phyloP scores from a whole-genome alignment of 1,140 invertebrate species.

The Nilaparvata lugens region DNA sequence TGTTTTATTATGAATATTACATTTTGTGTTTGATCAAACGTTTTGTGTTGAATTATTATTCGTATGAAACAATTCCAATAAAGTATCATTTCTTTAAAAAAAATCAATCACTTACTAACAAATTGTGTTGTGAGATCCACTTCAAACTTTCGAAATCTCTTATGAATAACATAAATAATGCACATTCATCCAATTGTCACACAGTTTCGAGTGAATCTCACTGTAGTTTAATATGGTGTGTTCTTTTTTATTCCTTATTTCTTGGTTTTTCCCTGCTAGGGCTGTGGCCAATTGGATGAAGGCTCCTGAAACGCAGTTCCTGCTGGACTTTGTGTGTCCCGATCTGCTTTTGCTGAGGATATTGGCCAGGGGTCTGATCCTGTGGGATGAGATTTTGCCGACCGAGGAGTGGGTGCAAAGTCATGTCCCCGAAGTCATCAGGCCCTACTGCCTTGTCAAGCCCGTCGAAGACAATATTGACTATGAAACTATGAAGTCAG shows the following conservation, averaged over 20 bases:
- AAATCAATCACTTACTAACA: too few species aligned
- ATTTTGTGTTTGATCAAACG: too few species aligned
- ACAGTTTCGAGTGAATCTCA: too few species aligned
- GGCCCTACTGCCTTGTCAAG: slow-evolving; percentile 57
- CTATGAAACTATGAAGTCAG: slow-evolving; percentile 90
- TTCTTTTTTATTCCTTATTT: not conserved
- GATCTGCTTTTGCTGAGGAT: slow-evolving; percentile 83
- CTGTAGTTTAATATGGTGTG: too few species aligned
- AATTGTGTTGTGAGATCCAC: too few species aligned
- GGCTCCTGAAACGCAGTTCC: slow-evolving; percentile 79
- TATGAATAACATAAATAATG: too few species aligned
- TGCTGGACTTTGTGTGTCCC: slow-evolving; percentile 86
- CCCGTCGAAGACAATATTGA: slow-evolving; percentile 60
- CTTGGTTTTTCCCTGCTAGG: slow-evolving; percentile 32
- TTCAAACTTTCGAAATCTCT: too few species aligned
- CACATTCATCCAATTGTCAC: too few species aligned
- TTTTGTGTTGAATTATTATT: too few species aligned
- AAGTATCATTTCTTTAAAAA: too few species aligned
- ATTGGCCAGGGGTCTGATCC: slow-evolving; percentile 62
- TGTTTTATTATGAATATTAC: too few species aligned
- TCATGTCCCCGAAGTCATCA: slow-evolving; percentile 68
- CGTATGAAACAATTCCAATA: too few species aligned
- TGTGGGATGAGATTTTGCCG: slow-evolving; percentile 80
- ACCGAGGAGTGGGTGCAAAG: slow-evolving; percentile 74
- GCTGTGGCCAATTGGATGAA: slow-evolving; percentile 91